phyloP scores from a whole-genome alignment of 1,140 invertebrate genomes.

The Neodiprion pinetum region DNA sequence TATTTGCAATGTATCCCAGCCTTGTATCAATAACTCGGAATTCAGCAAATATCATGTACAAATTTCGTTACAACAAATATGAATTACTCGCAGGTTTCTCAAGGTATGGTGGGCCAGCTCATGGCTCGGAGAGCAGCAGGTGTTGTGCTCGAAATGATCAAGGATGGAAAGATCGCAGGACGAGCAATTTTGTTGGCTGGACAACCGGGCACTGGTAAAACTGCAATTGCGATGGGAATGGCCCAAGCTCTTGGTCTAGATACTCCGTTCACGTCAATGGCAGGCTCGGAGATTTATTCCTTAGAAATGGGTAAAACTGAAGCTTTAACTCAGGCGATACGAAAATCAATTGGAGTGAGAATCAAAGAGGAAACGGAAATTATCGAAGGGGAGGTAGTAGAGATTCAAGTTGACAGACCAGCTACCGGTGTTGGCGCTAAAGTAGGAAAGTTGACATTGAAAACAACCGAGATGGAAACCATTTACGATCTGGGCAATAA shows the following conservation, averaged over 20 bases:
- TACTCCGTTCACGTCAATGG: conserved; percentile 98
- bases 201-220: conserved; percentile 97
- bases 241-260: conserved; percentile 93
- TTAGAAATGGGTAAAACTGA: conserved; percentile 99
- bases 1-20: not conserved
- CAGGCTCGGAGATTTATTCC: conserved; percentile 98
- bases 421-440: conserved; percentile 90
- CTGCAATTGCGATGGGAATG: conserved; percentile 96
- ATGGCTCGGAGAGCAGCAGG: conserved; percentile 92
- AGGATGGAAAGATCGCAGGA: conserved; percentile 98
- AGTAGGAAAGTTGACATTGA: conserved; percentile 92
- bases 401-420: conserved; percentile 95
- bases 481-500: conserved; percentile 98
- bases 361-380: conserved; percentile 99
- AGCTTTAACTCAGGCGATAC: conserved; percentile 94
- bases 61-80: conserved; percentile 8
- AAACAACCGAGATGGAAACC: conserved; percentile 99
- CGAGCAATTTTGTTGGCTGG: conserved; percentile 95
- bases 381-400: conserved; percentile 98
- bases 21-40: too few relatives aligned
- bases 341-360: conserved; percentile 96
- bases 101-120: conserved; percentile 98
- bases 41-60: not conserved
- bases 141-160: conserved; percentile 96
- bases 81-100: conserved; percentile 71